A percentile compares a stretch with the other conserved stretches of the same genome.
phyloP scores from a whole-genome alignment of 2,797 vertebrate species.

The Rhinophrynus dorsalis region DNA sequence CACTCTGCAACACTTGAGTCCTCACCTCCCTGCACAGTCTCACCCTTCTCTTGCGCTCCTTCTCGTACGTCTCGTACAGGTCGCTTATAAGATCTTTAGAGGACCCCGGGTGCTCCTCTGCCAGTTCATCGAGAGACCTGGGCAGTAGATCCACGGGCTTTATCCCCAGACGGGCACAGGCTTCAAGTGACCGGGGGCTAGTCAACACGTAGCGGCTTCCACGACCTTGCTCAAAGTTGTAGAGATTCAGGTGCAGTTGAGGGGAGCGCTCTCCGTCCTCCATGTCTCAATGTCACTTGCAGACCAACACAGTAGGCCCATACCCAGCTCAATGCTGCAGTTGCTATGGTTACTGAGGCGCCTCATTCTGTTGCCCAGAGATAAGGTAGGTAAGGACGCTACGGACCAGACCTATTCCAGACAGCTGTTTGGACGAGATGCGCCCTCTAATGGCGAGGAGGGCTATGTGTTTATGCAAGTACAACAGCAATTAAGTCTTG shows the following conservation, averaged over 20 bases:
- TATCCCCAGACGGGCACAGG: constrained; percentile 56
- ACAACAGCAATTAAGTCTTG: no score
- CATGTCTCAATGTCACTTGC: constrained; percentile 55
- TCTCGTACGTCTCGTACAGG: constrained; percentile 68
- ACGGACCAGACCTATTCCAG: no score
- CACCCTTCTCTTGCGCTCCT: constrained; percentile 59
- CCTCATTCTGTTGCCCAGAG: constrained; percentile 18
- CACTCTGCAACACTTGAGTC: constrained; percentile 52
- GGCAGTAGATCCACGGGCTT: constrained; percentile 68
- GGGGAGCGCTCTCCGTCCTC: constrained; percentile 52
- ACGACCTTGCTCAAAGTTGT: constrained; percentile 58
- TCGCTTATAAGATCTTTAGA: constrained; percentile 57
- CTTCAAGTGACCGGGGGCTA: constrained; percentile 60
- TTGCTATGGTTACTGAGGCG: not conserved
- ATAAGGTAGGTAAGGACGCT: not conserved
- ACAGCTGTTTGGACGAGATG: not conserved
- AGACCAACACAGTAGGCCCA: not conserved
- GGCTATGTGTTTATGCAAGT: not conserved
- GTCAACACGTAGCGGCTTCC: constrained; percentile 57
- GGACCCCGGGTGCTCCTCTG: constrained; percentile 45
- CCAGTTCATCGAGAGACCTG: constrained; percentile 62
- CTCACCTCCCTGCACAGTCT: constrained; percentile 62
- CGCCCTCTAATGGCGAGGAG: constrained; percentile 11
- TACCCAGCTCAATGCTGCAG: not conserved
- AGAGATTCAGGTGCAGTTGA: constrained; percentile 54